Percentiles rank a stretch among this genome's conserved stretches.
Evolutionary conservation across 2,797 vertebrate species (phyloP).

Genomic region (Coccyzus lansbergi): DNA sequence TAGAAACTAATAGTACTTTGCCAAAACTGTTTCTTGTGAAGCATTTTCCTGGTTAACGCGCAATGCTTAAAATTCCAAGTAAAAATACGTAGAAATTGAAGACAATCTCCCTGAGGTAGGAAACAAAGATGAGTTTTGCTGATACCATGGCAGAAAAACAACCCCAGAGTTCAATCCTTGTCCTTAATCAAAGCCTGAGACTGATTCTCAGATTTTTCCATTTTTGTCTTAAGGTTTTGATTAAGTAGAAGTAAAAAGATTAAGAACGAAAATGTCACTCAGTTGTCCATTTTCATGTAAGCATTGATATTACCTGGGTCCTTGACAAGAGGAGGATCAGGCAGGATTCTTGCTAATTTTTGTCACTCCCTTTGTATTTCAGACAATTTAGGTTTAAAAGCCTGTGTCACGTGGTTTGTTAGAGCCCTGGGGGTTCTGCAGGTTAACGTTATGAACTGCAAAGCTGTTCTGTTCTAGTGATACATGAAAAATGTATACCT

Average conservation of each 20-base stretch:
- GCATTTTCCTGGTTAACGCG: rapidly evolving
- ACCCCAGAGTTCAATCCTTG: not conserved
- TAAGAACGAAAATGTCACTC: not conserved
- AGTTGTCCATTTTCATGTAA: not conserved
- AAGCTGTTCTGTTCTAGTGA: not conserved
- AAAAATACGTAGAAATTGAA: not conserved
- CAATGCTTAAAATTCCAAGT: conserved; percentile 4
- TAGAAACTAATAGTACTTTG: not conserved
- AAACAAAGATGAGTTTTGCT: conserved; percentile 16
- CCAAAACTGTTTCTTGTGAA: not conserved
- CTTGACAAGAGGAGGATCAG: not conserved
- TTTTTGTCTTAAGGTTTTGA: not conserved
- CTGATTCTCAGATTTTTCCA: not conserved
- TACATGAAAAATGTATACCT: not conserved
- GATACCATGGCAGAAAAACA: not conserved
- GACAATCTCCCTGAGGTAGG: not conserved
- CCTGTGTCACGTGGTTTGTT: not conserved
- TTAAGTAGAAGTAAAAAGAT: not conserved
- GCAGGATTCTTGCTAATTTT: conserved; percentile 14
- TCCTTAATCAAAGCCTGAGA: not conserved
- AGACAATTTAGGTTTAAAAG: not conserved
- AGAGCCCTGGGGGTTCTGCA: not conserved
- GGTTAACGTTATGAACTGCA: not conserved
- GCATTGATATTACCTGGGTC: not conserved
- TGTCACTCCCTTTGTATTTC: conserved; percentile 19